Evolutionary conservation across 2,888 invertebrate genomes (phyloP), one percentile per base, ranked within the genome.

Genomic region (Euplagia quadripunctaria): DNA sequence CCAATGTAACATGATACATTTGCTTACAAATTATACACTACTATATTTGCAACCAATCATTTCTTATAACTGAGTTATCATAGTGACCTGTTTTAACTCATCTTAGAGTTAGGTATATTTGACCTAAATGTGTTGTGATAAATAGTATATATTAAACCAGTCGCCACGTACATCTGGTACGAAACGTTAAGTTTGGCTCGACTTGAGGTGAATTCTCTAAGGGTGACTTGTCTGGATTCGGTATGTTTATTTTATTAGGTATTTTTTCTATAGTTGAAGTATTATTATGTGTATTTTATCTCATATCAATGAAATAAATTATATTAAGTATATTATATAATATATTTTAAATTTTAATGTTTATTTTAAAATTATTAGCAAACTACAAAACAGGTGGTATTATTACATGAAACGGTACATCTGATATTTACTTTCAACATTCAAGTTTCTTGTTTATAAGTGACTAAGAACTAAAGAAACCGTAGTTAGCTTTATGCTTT

Each of bases 131-230:
- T 80, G 80, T 80, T 82, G 83, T 85, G 85, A 79, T 76, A 78
- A 74, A 72, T 82, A 78, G 66, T 76, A 81, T 80, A 31, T 31
- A 31, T 31, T 31, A 83, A 77, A 79, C 85, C 87, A 91, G 89
- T 90, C 83, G 79, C 83, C 88, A 82, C 85, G 87, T 85, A 87
- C 85, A 84, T 84, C 81, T 86, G 82, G 79, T 68, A 79, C 78
- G 70, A 81, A 78, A 82, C 85, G 78, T 82, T 31, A 31, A 31
- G 31, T 2, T 79, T 78, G 81, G 79, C 78, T 73, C 68, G 70
- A 46, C 72, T 43, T 66, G 65, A 76, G 78, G 72, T 78, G 72
- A 61, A 61, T 31, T 20, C 14, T 14, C 14, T 14, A 31, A 31
- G 61, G 12, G 61, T 31, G 61, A 12, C 31, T 61, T 31, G 61